These are phyloP conservation scores for Miltochrista miniata DNA, from an alignment of 2,888 invertebrate genomes.

Conservation along the genomic window DNA sequence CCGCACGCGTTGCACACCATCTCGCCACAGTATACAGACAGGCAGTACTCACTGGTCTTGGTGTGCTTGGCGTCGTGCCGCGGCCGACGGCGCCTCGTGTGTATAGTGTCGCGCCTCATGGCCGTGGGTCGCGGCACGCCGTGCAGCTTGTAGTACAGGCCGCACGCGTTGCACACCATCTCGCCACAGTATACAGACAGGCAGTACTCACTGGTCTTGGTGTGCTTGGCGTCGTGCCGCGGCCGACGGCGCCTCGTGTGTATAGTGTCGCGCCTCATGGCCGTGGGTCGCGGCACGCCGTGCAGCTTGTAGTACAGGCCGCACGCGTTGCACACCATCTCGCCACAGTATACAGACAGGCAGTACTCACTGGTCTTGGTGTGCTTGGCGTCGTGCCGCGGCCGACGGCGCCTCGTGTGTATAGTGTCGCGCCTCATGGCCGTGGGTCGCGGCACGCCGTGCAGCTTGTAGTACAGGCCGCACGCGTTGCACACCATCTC, in stretches of 20 bases:
- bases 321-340: conserved; percentile 99
- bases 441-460: conserved; percentile 95
- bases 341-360: no score
- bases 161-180: conserved; percentile 99
- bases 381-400: conserved; percentile 87
- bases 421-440: conserved; percentile 98
- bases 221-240: conserved; percentile 85
- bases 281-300: conserved; percentile 95
- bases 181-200: no score
- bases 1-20: conserved; percentile 99
- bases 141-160: conserved; percentile 98
- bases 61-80: conserved; percentile 86
- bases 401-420: conserved; percentile 95
- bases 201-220: conserved; percentile 78
- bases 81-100: conserved; percentile 95
- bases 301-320: conserved; percentile 99
- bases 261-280: conserved; percentile 98
- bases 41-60: conserved; percentile 77
- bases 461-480: conserved; percentile 98
- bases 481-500: conserved; percentile 99
- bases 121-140: conserved; percentile 96
- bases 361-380: conserved; percentile 77
- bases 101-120: conserved; percentile 98
- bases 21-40: no score
- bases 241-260: conserved; percentile 96